Base-by-base conservation (phyloP, 2,113 vertebrate genomes). In the Lampris megalopsis region DNA sequence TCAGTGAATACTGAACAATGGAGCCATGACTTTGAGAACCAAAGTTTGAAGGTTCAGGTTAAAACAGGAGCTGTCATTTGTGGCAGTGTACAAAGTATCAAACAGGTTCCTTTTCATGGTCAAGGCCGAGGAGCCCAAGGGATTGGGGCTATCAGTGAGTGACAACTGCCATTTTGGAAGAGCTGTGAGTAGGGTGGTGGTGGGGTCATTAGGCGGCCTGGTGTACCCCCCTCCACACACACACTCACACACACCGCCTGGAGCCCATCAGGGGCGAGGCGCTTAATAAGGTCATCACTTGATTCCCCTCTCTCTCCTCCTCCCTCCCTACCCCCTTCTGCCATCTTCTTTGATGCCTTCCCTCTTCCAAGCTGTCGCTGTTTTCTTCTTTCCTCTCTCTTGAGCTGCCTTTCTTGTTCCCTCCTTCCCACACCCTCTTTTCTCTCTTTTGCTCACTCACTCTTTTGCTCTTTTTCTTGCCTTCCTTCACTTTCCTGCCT, bases 231-330 rank as follows among this genome's bases (percentile, higher is more conserved):
- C 49, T 36, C 68, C 83, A 62, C 68, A 24, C 24, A 24, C 24
- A 24, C 24, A 24, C 24, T 24, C 24, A 24, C 24, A 24, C 24
- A 73, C 62, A 76, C 68, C 3, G 7, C 58, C 81, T 52, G 63
- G 50, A 24, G 54, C 82, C 62, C 87, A 80, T 24, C 49, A 2
- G 73, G 75, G 69, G 66, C 81, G 73, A 63, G 63, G 9, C 82
- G 36, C 68, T 87, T 92, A 92, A 93, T 92, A 93, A 93, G 90
- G 92, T 90, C 91, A 92, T 56, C 71, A 68, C 84, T 89, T 82
- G 77, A 84, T 81, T 82, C 72, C 90, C 60, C 4, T 80, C 88
- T 79, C 86, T 71, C 37, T 45, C 85, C 67, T 66, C 59, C 58
- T 56, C 73, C 53, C 50, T 42, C 47, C 58, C 45, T 49, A 68